Base-by-base conservation (phyloP, 1,140 invertebrate genomes). In the Epicauta chinensis region DNA sequence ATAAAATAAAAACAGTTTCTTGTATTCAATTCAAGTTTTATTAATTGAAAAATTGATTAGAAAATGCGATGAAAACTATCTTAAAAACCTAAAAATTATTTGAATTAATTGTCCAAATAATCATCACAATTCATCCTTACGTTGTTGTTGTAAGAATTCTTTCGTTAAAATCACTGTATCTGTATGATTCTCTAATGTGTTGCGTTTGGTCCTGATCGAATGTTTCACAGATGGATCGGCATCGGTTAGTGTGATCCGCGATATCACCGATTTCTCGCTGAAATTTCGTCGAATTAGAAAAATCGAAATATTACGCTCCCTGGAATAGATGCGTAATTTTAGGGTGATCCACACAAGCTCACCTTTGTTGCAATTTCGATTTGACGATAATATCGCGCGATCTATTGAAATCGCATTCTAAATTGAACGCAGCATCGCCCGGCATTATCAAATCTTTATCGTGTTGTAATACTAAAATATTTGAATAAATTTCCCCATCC, bases 361-460 rank as follows among this genome's bases (percentile, higher is more conserved):
- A 53, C 23, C 23, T 23, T 23, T 23, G 23, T 23, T 72, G 65
- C 43, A 77, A 69, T 57, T 73, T 70, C 16, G 77, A 74, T 44
- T 72, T 71, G 15, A 80, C 75, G 23, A 72, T 74, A 31, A 76
- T 46, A 44, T 74, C 73, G 38, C 72, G 66, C 10, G 73, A 71
- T 48, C 74, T 72, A 7, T 72, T 73, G 57, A 79, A 79, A 67
- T 80, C 77, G 57, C 80, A 82, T 66, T 80, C 76, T 35, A 82
- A 59, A 38, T 73, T 75, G 60, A 82, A 82, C 36, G 80, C 80
- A 6, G 78, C 76, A 64, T 82, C 80, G 1, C 80, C 80, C 2
- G 80, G 79, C 43, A 79, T 80, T 45, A 82, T 75, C 3, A 82
- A 59, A 49, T 81, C 79, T 31, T 80, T 77, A 63, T 82, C 80